These are phyloP conservation scores for Takifugu flavidus DNA, from an alignment of 2,113 vertebrate species.

Conservation along the genomic window DNA sequence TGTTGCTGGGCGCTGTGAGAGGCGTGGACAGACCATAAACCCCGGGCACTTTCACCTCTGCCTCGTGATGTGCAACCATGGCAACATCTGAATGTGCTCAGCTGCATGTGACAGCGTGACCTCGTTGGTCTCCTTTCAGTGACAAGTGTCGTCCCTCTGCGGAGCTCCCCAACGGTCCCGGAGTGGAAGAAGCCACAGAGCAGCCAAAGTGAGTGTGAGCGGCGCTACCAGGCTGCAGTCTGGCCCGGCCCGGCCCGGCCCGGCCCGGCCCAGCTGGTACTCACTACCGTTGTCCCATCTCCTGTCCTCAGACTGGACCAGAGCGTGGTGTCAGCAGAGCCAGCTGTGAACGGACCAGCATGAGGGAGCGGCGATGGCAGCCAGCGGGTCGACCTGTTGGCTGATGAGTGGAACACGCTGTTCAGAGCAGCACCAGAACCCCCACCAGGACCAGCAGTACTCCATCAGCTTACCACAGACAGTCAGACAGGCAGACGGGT, in stretches of 20 bases:
- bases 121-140: constrained; percentile 31
- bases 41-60: too few species aligned
- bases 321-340: constrained; percentile 74
- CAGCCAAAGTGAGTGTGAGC: constrained; percentile 72
- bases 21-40: too few species aligned
- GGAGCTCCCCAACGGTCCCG: constrained; percentile 73
- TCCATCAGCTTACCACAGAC: constrained; percentile 81
- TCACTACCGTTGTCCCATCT: neutral
- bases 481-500: constrained; percentile 78
- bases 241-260: neutral
- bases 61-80: too few species aligned
- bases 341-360: constrained; percentile 87
- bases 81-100: neutral
- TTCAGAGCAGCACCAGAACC: constrained; percentile 78
- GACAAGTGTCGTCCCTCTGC: constrained; percentile 65
- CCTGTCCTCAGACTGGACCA: constrained; percentile 76
- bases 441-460: constrained; percentile 95
- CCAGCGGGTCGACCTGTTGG: constrained; percentile 49
- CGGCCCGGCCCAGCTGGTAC: neutral
- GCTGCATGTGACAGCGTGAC: neutral
- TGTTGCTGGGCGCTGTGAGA: too few species aligned
- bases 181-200: constrained; percentile 63
- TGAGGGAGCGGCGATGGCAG: constrained; percentile 69
- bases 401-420: constrained; percentile 68
- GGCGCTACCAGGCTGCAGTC: neutral